These are phyloP conservation scores for Erpetoichthys calabaricus DNA, from an alignment of 2,797 vertebrate genomes.

Conservation along the genomic window DNA sequence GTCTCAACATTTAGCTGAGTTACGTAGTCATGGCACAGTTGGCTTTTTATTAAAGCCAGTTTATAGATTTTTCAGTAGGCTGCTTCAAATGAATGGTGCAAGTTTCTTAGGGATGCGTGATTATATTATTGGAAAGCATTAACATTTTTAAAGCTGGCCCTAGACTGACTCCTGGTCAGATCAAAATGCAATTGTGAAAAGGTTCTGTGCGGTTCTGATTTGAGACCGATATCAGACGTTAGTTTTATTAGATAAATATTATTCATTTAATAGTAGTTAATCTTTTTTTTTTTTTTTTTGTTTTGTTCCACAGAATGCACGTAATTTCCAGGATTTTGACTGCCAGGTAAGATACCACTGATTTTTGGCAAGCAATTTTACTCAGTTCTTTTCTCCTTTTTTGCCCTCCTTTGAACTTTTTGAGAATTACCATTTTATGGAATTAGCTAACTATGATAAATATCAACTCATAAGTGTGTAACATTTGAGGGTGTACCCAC, in stretches of 20 bases:
- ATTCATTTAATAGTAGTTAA: conserved; percentile 23
- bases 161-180: not conserved
- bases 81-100: no score
- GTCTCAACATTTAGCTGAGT: no score
- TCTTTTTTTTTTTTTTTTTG: not conserved
- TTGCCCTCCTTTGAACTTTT: no score
- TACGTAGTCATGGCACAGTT: no score
- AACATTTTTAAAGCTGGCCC: not conserved
- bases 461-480: no score
- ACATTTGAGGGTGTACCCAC: no score
- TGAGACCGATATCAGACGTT: conserved; percentile 17
- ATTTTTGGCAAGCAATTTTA: not conserved
- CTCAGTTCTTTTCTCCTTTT: no score
- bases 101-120: no score
- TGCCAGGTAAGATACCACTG: conserved; percentile 64
- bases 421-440: no score
- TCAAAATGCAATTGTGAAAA: conserved; percentile 17
- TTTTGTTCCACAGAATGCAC: conserved; percentile 61
- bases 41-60: no score
- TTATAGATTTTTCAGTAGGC: no score
- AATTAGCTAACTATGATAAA: no score
- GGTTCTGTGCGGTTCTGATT: conserved; percentile 17
- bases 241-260: conserved; percentile 20
- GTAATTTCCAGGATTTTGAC: conserved; percentile 85
- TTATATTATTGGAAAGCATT: not conserved